Base-by-base conservation (phyloP, 2,113 vertebrate genomes). In the Paralichthys olivaceus region DNA sequence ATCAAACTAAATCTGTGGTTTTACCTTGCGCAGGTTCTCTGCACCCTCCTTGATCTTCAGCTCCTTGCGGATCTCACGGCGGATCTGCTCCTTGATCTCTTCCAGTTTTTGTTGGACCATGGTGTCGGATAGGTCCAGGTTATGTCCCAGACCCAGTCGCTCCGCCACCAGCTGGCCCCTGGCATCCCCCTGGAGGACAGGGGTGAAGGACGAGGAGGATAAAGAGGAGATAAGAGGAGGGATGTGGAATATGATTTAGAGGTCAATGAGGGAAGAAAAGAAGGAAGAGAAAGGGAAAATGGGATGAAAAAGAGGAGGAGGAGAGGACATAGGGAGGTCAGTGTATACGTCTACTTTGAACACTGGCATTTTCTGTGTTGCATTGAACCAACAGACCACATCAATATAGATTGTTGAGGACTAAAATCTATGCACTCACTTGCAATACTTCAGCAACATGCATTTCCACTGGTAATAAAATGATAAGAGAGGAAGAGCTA, bases 21-120 rank as follows among this genome's bases (percentile, higher is more conserved):
- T 81, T 89, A 93, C 92, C 91, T 95, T 98, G 72, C 97, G 95
- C 79, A 99, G 94, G 92, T 99, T 99, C 93, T 99, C 98, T 1
- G 97, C 96, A 72, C 98, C 98, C 88, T 98, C 98, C 93, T 99
- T 99, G 89, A 99, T 99, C 95, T 99, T 99, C 86, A 99, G 95
- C 94, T 99, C 98, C 84, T 99, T 99, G 84, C 97, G 97, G 93
- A 99, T 99, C 96, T 99, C 98, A 22, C 97, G 94, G 73, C 97
- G 98, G 87, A 99, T 99, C 94, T 96, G 96, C 92, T 99, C 98
- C 86, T 98, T 98, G 87, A 96, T 87, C 94, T 99, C 98, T 62
- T 99, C 97, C 93, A 99, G 93, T 87, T 96, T 97, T 93, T 99
- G 97, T 88, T 99, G 98, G 84, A 98, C 96, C 94, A 96, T 93